Evolutionary conservation across 2,888 invertebrate species (phyloP), one percentile per base, ranked within the genome.

Genomic region (Idaea straminata): DNA sequence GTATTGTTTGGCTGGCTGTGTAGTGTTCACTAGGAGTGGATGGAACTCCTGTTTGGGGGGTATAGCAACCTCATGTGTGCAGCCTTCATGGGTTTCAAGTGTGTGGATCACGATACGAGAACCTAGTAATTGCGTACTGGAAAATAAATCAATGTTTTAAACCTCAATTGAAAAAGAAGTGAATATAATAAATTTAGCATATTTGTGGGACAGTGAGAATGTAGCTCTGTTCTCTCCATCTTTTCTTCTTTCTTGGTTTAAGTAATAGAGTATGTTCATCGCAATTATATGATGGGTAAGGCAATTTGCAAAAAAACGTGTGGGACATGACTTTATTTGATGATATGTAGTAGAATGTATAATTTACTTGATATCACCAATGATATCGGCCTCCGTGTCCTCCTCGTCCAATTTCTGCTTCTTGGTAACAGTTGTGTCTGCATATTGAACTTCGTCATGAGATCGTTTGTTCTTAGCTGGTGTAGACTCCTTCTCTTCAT

Each of bases 1-100:
- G 85, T 99, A 99, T 69, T 96, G 96, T 85, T 98, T 98, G 0
- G 97, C 97, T 0, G 99, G 98, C 74, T 96, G 95, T 0, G 93
- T 92, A 5, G 91, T 87, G 1, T 93, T 84, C 4, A 93, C 93
- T 66, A 93, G 86, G 47, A 95, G 89, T 15, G 93, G 95, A 38
- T 94, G 91, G 84, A 97, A 99, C 64, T 96, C 95, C 73, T 96
- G 95, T 71, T 96, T 96, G 0, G 98, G 98, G 60, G 99, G 99
- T 64, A 98, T 95, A 0, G 99, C 99, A 61, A 98, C 99, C 92
- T 99, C 99, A 84, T 99, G 99, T 15, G 97, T 96, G 85, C 99
- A 99, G 0, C 98, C 97, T 79, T 98, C 98, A 57, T 97, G 94
- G 0, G 98, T 96, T 77, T 98, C 97, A 67, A 99, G 94, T 4